Evolutionary conservation across 2,888 invertebrate species (phyloP), one percentile per base, ranked within the genome.

Genomic region (Sarcophaga carnaria): DNA sequence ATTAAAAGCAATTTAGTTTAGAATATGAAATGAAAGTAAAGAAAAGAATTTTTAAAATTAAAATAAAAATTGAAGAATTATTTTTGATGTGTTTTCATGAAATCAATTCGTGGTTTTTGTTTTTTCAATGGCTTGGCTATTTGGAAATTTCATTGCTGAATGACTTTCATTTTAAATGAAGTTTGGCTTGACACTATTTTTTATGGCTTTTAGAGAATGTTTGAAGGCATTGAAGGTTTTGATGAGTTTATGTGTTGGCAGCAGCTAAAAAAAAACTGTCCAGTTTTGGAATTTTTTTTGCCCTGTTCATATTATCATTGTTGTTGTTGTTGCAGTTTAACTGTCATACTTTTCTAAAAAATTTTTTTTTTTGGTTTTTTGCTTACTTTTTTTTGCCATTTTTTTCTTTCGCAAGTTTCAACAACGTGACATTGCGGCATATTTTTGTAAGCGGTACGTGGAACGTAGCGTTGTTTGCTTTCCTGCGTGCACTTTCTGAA

Each of bases 401-500:
- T 64, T 60, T 71, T 62, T 27, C 1, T 62, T 45, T 63, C 70
- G 66, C 54, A 20, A 83, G 67, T 67, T 72, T 62, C 25, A 66
- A 66, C 86, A 86, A 86, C 87, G 83, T 87, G 87, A 85, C 87
- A 88, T 87, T 88, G 88, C 84, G 80, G 84, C 78, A 85, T 77
- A 88, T 87, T 87, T 88, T 81, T 70, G 64, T 79, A 27, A 20
- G 81, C 62, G 25, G 66, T 80, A 71, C 66, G 45, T 27, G 49
- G 49, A 62, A 22, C 25, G 54, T 54, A 12, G 54, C 54, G 12
- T 54, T 69, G 72, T 83, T 80, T 62, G 71, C 82, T 81, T 84
- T 78, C 81, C 87, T 81, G 87, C 84, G 75, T 87, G 87, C 87
- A 87, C 87, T 87, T 87, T 54, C 54, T 87, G 84, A 87, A 87